Base-by-base conservation (phyloP, 2,797 vertebrate species). In the Thunnus albacares region DNA sequence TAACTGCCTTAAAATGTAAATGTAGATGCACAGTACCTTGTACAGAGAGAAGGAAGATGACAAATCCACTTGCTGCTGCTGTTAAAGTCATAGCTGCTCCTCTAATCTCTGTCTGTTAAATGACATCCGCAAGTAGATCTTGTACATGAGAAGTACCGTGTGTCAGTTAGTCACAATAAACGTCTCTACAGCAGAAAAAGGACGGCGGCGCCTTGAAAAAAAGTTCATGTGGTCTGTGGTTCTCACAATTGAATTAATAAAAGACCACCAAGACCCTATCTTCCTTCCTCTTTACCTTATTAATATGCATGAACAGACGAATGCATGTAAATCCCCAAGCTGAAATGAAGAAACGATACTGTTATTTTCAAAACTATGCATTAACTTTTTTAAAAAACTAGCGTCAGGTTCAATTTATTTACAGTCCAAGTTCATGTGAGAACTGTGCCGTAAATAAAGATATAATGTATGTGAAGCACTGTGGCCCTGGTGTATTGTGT, bases 51-150 rank as follows among this genome's bases (percentile, higher is more conserved):
- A 76, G 26, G 7, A 82, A 6, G 58, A 56, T 6, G 13, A 68
- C 14, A 20, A 61, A 60, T 52, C 62, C 33, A n/a, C 61, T 6
- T 3, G 30, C 30, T 53, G 67, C 51, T 73, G 55, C 60, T 18
- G 47, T 57, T 18, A 4, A 59, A 63, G 13, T 14, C 83, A 82
- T 79, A 24, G 30, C 76, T 68, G 67, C 30, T 77, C 53, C 45
- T 57, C 45, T 3, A 30, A 24, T 26, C 26, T 49, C 45, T 7
- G 7, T 15, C 20, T 20, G 45, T 26, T 15, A 14, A 53, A 43
- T 13, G 60, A 22, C 7, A n/a, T 26, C 3, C 14, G 5, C 24
- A 4, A 33, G 7, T 5, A 1, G 18, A 53, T 41, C 3, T 13
- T 20, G 22, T 3, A 13, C 3, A 4, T 2, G 13, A 20, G 12